A percentile compares a stretch with the other conserved stretches of the same genome.
Conservation (phyloP, 2,113 vertebrate species). For the Nothobranchius kuhntae region DNA sequence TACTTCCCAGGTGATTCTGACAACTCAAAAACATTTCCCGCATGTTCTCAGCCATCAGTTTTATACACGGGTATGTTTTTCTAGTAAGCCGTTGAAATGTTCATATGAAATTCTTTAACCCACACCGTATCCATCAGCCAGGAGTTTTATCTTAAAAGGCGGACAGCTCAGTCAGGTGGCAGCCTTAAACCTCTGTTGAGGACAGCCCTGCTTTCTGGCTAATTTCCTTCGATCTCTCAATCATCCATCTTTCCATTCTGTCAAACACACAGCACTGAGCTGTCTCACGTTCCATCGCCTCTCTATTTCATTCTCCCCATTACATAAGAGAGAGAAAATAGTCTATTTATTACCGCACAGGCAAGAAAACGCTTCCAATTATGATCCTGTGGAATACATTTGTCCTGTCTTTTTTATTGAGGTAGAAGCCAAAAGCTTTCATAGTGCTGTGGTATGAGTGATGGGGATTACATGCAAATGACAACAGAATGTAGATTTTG, state of each 20-base stretch:
- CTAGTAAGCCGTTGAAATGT: neutral
- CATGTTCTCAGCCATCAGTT: neutral
- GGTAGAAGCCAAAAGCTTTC: constrained; percentile 24
- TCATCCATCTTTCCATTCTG: constrained; percentile 58
- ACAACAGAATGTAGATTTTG: constrained; percentile 37
- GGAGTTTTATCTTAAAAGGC: constrained; percentile 23
- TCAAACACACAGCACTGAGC: constrained; percentile 45
- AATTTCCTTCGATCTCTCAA: constrained; percentile 52
- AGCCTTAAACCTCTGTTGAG: constrained; percentile 35
- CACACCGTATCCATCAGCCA: constrained; percentile 8
- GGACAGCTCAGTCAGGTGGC: constrained; percentile 23
- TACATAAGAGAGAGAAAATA: constrained; percentile 47
- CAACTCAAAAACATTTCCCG: neutral
- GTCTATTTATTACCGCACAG: constrained; percentile 53
- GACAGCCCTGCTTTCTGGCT: constrained; percentile 41
- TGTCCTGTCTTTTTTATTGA: constrained; percentile 34
- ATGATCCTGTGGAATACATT: constrained; percentile 56
- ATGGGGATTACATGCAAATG: constrained; percentile 54
- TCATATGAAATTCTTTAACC: constrained; percentile 14
- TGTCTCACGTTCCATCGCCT: constrained; percentile 53
- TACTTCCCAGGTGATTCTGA: no score
- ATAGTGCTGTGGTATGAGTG: constrained; percentile 33
- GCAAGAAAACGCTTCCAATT: constrained; percentile 48
- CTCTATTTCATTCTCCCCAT: constrained; percentile 48
- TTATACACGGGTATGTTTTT: neutral